phyloP scores from a whole-genome alignment of 2,797 vertebrate species.

The Halcyon leucocephala region DNA sequence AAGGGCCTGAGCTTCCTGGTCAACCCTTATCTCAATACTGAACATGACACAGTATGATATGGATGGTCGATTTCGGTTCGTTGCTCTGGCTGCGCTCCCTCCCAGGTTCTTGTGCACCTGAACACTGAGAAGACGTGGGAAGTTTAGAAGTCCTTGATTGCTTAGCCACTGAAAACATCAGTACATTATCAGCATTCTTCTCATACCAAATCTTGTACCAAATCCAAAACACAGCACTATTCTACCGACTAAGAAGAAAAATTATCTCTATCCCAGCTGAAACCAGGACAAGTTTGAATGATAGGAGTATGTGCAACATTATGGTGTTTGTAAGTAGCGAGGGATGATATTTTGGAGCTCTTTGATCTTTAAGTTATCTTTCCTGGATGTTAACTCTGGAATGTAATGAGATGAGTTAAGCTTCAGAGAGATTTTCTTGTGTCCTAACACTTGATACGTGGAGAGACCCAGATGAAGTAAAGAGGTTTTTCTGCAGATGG shows the following conservation, averaged over 20 bases:
- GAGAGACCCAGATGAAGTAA: neutral
- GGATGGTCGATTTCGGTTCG: neutral
- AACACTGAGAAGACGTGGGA: neutral
- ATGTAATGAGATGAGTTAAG: neutral
- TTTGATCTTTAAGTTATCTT: neutral
- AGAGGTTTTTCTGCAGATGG: neutral
- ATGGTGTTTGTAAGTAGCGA: neutral
- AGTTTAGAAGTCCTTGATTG: neutral
- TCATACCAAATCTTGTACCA: neutral
- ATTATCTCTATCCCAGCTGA: neutral
- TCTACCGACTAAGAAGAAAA: neutral
- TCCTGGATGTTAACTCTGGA: neutral
- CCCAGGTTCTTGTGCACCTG: neutral
- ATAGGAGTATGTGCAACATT: neutral
- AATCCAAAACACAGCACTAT: neutral
- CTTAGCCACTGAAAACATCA: neutral
- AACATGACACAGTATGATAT: neutral
- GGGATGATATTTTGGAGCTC: neutral
- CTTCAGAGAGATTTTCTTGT: neutral
- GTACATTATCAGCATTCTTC: neutral
- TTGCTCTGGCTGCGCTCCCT: neutral
- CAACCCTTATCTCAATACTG: neutral
- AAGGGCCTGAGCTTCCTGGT: neutral
- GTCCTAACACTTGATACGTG: neutral
- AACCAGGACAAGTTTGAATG: neutral